phyloP scores from a whole-genome alignment of 2,113 vertebrate genomes.

The Oceanites oceanicus region DNA sequence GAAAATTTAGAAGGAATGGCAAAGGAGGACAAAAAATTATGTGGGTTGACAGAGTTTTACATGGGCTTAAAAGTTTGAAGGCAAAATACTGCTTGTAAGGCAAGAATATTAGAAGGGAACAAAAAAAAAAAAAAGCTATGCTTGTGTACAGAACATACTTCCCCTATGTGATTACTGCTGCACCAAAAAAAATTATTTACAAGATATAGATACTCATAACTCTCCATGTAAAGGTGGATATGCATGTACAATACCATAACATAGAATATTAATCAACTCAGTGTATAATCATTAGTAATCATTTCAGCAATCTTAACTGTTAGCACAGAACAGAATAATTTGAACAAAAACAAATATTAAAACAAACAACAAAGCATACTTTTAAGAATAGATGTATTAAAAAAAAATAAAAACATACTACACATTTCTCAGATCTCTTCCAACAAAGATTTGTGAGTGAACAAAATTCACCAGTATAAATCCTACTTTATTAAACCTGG shows the following conservation, averaged over 20 bases:
- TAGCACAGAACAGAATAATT: neutral
- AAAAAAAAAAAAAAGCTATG: no score
- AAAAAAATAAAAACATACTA: neutral
- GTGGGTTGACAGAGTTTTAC: neutral
- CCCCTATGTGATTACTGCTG: neutral
- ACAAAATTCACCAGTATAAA: neutral
- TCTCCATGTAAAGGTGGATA: neutral
- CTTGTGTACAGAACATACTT: neutral
- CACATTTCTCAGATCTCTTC: neutral
- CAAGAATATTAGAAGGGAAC: neutral
- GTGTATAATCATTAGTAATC: neutral
- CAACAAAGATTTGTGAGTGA: neutral
- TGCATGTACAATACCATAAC: neutral
- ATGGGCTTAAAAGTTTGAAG: neutral
- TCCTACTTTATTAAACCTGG: neutral
- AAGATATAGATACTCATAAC: neutral
- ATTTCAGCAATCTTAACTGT: neutral
- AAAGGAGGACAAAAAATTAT: neutral
- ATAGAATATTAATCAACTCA: neutral
- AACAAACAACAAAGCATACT: neutral
- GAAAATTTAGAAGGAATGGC: neutral
- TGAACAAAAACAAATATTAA: neutral
- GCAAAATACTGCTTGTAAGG: neutral
- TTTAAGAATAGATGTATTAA: neutral
- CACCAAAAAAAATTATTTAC: neutral